Base-by-base conservation (phyloP, 2,888 invertebrate species). In the Philonicus albiceps region DNA sequence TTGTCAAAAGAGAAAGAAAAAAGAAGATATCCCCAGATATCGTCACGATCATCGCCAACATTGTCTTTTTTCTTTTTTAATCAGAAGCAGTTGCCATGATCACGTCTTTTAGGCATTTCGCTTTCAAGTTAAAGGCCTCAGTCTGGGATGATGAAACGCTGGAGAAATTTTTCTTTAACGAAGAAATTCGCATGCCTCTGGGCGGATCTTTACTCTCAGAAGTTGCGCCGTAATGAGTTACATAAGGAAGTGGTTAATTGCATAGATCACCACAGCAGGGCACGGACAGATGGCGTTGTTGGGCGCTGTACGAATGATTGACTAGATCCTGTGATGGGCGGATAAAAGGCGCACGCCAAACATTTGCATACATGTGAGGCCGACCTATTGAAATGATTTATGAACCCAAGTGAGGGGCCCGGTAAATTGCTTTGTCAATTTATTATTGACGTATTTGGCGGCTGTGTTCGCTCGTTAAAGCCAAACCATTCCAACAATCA, bases 131-230 rank as follows among this genome's bases (percentile, higher is more conserved):
- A 76, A 43, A 37, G 76, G 76, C 76, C 37, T 43, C 37, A 22
- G 37, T n/a, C 22, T 19, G 34, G 2, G n/a, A 16, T 27, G 64
- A n/a, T 64, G 64, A 7, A 22, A 76, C 34, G 40, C 11, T 1
- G 19, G 76, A 76, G 76, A 76, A 76, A 76, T 76, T 76, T 76
- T 40, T 76, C 76, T 40, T 76, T 40, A 8, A 76, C 8, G 74
- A 43, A 22, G 74, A 76, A 40, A 76, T 40, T 76, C 76, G 76
- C 76, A 76, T 22, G 76, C 40, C 40, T 22, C 11, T 8, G 40
- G 37, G 64, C 27, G 22, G 27, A 22, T 16, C 40, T 43, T 31
- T 11, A 37, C 37, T 37, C 37, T 76, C 22, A 37, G 22, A 37
- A 5, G 37, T 40, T 3, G 22, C 22, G 11, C 64, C 8, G 19